Percentiles rank a stretch among this genome's conserved stretches.
phyloP scores from a whole-genome alignment of 1,140 invertebrate genomes.

The Micrasema minimum region DNA sequence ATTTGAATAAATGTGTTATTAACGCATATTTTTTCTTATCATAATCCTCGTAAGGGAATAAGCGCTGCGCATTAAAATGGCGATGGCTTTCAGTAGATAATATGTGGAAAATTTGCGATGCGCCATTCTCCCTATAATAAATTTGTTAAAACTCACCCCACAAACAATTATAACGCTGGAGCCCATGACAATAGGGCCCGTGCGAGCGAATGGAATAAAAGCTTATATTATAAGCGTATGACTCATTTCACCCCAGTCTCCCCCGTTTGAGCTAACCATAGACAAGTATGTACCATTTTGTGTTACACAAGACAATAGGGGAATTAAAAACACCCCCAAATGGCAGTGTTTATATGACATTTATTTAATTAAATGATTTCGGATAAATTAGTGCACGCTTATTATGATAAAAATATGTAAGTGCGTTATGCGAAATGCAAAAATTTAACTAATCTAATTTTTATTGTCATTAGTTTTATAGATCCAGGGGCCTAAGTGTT shows the following conservation, averaged over 20 bases:
- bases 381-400: too few relatives aligned
- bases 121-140: conserved; percentile 12
- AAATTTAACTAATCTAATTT: too few relatives aligned
- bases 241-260: background rate
- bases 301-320: conserved; percentile 3
- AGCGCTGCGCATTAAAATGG: too few relatives aligned
- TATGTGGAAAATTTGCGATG: conserved; percentile 4
- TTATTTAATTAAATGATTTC: too few relatives aligned
- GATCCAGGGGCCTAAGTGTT: too few relatives aligned
- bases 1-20: too few relatives aligned
- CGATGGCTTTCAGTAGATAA: background rate
- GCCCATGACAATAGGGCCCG: background rate
- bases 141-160: conserved; percentile 2
- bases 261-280: background rate
- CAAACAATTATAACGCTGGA: conserved; percentile 1
- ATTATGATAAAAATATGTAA: too few relatives aligned
- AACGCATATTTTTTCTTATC: too few relatives aligned
- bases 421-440: too few relatives aligned
- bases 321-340: background rate
- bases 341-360: too few relatives aligned
- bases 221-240: conserved; percentile 7
- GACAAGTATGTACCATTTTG: conserved; percentile 2
- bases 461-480: too few relatives aligned
- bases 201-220: conserved; percentile 14
- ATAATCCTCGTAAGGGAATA: too few relatives aligned